Evolutionary conservation across 2,113 vertebrate genomes (phyloP).

Genomic region (Mirza zaza): DNA sequence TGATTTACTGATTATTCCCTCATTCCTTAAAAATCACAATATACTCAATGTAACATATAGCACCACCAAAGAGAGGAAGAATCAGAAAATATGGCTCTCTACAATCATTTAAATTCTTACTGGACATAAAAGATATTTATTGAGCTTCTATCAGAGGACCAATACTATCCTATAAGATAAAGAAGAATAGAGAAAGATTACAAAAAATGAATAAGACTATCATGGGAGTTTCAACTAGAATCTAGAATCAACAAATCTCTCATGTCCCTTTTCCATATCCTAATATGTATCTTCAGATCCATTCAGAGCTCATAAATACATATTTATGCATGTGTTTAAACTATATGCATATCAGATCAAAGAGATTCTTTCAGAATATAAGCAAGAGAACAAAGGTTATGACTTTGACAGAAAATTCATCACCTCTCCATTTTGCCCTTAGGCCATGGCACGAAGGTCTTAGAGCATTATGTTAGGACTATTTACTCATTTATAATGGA

Average conservation of each 20-base stretch:
- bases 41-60: neutral
- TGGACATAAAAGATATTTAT: neutral
- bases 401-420: slow-evolving; percentile 26
- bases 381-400: neutral
- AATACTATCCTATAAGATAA: neutral
- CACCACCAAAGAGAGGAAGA: neutral
- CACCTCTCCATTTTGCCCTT: neutral
- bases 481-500: neutral
- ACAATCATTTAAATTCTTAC: neutral
- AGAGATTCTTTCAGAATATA: neutral
- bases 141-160: neutral
- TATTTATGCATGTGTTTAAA: neutral
- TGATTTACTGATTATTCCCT: neutral
- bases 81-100: neutral
- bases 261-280: neutral
- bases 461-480: neutral
- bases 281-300: neutral
- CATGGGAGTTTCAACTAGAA: neutral
- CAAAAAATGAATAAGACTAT: neutral
- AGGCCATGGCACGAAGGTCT: neutral
- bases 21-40: neutral
- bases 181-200: neutral
- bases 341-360: neutral
- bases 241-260: neutral
- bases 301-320: neutral